phyloP scores from a whole-genome alignment of 2,797 vertebrate genomes.

The Typhlichthys eigenmanni region DNA sequence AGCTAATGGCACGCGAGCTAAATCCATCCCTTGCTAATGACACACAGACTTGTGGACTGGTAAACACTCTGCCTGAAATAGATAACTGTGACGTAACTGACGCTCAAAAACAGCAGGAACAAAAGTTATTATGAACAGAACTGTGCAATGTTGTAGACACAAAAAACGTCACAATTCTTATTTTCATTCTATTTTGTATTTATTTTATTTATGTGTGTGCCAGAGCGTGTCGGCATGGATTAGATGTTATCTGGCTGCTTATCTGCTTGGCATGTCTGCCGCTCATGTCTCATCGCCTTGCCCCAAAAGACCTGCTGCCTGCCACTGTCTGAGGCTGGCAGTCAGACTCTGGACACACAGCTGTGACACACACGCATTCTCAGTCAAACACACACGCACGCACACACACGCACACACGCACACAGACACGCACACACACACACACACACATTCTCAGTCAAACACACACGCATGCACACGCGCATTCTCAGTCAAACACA shows the following conservation, averaged over 20 bases:
- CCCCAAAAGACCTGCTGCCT: constrained; percentile 4
- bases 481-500: no score
- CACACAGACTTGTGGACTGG: neutral
- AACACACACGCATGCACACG: no score
- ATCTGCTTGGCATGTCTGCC: constrained; percentile 16
- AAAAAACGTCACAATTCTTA: no score
- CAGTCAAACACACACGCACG: neutral
- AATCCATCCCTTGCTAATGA: constrained; percentile 39
- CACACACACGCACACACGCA: no score
- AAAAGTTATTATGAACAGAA: no score
- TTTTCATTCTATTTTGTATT: no score
- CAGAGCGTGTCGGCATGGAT: constrained; percentile 4
- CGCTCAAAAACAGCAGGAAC: no score
- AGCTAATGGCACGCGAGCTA: constrained; percentile 23
- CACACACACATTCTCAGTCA: no score
- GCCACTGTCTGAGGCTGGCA: neutral
- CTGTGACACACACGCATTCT: neutral
- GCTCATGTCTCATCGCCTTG: constrained; percentile 30
- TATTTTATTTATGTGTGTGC: neutral
- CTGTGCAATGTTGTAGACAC: no score
- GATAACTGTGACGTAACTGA: neutral
- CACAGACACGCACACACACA: no score
- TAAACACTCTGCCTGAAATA: neutral
- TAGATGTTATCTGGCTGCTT: constrained; percentile 30
- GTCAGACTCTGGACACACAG: neutral